Conservation (phyloP, 2,113 vertebrate species). For the Xenotilapia longispinis region DNA sequence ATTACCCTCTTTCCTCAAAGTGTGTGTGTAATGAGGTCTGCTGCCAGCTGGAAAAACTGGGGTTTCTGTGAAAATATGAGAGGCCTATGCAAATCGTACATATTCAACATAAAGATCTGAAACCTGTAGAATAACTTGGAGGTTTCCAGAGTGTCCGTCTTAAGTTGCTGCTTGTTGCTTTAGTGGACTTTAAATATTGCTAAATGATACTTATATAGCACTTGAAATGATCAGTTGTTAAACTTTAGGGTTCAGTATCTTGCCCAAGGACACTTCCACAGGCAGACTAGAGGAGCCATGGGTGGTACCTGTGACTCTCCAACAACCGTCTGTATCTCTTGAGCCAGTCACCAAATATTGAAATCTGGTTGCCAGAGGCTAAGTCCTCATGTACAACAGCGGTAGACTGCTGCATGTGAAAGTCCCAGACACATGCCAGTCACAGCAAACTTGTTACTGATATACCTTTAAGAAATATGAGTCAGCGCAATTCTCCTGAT, state of each 20-base stretch:
- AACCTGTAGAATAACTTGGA: neutral
- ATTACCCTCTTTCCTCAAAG: neutral
- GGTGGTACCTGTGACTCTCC: neutral
- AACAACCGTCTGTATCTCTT: neutral
- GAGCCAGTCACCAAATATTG: neutral
- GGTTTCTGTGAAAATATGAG: neutral
- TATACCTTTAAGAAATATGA: neutral
- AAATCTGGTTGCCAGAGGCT: neutral
- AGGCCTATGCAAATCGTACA: neutral
- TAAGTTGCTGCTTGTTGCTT: neutral
- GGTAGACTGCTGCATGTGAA: neutral
- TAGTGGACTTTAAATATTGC: neutral
- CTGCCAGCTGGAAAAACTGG: neutral
- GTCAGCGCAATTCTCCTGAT: neutral
- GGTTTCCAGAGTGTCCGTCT: neutral
- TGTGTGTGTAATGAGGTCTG: neutral
- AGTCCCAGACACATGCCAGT: neutral
- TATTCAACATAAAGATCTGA: neutral
- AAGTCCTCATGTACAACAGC: neutral
- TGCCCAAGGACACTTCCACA: neutral
- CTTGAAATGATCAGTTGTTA: neutral
- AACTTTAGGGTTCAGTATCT: neutral
- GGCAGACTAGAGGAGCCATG: neutral
- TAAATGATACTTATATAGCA: neutral
- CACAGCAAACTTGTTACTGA: neutral